A percentile compares a stretch with the other conserved stretches of the same genome.
Conservation (phyloP, 2,797 vertebrate species). For the Hoplostethus atlanticus region DNA sequence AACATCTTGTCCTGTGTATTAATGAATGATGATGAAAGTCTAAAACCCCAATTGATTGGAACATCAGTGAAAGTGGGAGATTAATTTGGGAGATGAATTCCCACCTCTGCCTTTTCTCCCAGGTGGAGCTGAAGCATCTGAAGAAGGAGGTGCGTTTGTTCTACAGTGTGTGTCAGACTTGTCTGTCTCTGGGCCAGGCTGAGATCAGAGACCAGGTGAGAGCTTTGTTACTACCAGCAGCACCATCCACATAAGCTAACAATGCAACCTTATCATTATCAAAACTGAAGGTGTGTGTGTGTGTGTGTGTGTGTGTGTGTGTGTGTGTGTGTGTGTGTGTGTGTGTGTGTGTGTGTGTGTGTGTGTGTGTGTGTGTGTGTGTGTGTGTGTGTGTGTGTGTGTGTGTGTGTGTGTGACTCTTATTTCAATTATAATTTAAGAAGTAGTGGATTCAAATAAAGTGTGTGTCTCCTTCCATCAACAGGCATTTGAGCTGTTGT, state of each 20-base stretch:
- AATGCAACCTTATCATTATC: too few species aligned
- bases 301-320: too few species aligned
- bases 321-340: too few species aligned
- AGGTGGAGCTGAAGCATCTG: constrained; percentile 82
- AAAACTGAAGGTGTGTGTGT: too few species aligned
- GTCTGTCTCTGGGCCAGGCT: constrained; percentile 79
- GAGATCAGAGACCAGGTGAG: constrained; percentile 85
- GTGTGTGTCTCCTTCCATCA: not conserved
- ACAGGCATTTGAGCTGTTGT: constrained; percentile 90
- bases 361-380: too few species aligned
- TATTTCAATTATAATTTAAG: too few species aligned
- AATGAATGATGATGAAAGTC: too few species aligned
- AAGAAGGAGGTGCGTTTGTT: constrained; percentile 79
- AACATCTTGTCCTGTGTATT: too few species aligned
- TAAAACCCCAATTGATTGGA: not conserved
- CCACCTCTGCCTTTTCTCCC: constrained; percentile 16
- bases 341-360: too few species aligned
- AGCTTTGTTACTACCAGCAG: not conserved
- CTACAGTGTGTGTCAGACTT: constrained; percentile 85
- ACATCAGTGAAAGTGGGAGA: not conserved
- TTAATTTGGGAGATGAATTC: not conserved
- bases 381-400: too few species aligned
- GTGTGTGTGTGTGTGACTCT: too few species aligned
- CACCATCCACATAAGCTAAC: not conserved
- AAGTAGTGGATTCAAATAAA: not conserved